Evolutionary conservation across 2,797 vertebrate genomes (phyloP).

Genomic region (Clamator glandarius): DNA sequence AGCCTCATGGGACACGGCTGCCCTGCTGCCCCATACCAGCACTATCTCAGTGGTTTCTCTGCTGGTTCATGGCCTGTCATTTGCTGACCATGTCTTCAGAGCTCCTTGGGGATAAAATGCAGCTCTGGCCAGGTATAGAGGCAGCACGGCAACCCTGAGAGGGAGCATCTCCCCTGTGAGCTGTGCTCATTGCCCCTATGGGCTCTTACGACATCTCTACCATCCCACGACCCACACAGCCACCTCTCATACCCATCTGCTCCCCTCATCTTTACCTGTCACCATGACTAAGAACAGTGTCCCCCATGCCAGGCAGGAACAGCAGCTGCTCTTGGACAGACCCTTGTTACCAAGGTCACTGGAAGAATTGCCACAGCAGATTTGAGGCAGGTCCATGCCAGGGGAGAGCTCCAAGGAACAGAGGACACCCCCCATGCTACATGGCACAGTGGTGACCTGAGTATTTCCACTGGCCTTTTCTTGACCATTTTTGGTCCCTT

Average conservation of each 20-base stretch:
- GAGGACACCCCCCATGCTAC: neutral
- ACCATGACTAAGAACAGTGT: neutral
- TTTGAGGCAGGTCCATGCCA: neutral
- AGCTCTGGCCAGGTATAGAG: neutral
- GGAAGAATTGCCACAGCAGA: fast-evolving
- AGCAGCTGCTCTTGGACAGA: neutral
- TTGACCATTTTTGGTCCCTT: conserved; percentile 74
- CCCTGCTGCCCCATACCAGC: neutral
- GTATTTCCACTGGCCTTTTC: conserved; percentile 64
- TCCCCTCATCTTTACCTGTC: neutral
- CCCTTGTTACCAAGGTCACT: fast-evolving
- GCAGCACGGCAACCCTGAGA: neutral
- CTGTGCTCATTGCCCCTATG: neutral
- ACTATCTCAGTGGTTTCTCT: neutral
- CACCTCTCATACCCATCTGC: fast-evolving
- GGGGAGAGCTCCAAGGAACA: neutral
- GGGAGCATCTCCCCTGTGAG: neutral
- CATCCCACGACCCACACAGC: fast-evolving
- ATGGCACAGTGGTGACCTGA: conserved; percentile 57
- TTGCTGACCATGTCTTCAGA: neutral
- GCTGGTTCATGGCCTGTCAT: neutral
- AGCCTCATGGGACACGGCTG: fast-evolving
- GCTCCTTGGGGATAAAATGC: neutral
- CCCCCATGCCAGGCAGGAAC: neutral
- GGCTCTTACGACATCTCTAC: neutral